Conservation (phyloP, 2,113 vertebrate species). For the Amia ocellicauda region DNA sequence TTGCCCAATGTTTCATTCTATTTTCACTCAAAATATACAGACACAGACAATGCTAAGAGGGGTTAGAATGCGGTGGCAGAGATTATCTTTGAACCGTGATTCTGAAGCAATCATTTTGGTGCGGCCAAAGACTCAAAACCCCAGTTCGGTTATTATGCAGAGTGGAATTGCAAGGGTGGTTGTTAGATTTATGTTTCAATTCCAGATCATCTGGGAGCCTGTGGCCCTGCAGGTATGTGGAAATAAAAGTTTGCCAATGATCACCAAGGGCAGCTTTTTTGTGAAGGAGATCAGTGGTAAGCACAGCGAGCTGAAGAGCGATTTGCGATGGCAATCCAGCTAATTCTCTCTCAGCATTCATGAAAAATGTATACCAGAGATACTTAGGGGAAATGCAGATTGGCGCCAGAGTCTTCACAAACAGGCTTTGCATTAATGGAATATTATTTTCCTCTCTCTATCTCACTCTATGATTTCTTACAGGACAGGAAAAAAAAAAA, state of each 20-base stretch:
- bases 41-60: no score
- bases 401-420: constrained; percentile 51
- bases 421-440: constrained; percentile 58
- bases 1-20: no score
- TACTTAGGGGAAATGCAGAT: constrained; percentile 66
- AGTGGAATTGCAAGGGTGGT: no score
- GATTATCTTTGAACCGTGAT: background rate
- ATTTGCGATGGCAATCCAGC: constrained; percentile 61
- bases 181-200: constrained; percentile 5
- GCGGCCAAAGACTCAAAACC: background rate
- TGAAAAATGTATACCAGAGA: constrained; percentile 69
- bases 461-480: constrained; percentile 20
- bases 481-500: constrained; percentile 16
- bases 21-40: no score
- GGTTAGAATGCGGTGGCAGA: background rate
- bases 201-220: background rate
- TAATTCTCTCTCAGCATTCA: constrained; percentile 69
- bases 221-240: no score
- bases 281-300: no score
- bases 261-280: no score
- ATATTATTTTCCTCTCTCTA: constrained; percentile 44
- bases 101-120: background rate
- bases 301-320: constrained; percentile 37
- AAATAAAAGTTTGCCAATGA: no score
- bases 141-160: background rate